Conservation (phyloP, 2,113 vertebrate genomes). For the Sarotherodon lohbergeri region DNA sequence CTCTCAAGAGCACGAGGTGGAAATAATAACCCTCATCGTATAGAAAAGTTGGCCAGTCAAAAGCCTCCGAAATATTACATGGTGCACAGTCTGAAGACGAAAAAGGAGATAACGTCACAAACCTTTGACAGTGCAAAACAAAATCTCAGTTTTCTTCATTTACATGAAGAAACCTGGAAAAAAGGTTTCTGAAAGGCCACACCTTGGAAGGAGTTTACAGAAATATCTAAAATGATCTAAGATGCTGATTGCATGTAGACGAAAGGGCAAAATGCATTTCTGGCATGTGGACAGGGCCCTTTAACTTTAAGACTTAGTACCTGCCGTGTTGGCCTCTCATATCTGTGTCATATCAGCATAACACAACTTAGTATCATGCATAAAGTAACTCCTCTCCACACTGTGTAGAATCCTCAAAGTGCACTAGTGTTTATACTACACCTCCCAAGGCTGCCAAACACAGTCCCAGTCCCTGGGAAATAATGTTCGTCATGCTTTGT, state of each 20-base stretch:
- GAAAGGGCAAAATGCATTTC: background rate
- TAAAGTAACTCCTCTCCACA: background rate
- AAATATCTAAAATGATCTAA: background rate
- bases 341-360: background rate
- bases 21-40: background rate
- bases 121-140: background rate
- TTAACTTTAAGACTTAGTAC: background rate
- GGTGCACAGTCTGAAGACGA: background rate
- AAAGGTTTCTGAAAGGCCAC: fast-evolving
- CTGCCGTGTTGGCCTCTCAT: background rate
- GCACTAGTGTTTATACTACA: background rate
- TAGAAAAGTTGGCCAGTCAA: background rate
- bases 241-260: background rate
- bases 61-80: background rate
- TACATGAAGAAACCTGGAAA: background rate
- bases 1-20: background rate
- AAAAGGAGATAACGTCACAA: fast-evolving
- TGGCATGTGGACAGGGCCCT: background rate
- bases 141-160: background rate
- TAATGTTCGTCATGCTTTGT: background rate
- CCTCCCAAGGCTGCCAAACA: background rate
- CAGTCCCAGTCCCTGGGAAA: background rate
- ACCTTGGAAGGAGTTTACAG: background rate
- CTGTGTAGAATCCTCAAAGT: background rate
- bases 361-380: background rate